Base-by-base conservation (phyloP, 2,113 vertebrate genomes). In the Mobula birostris region DNA sequence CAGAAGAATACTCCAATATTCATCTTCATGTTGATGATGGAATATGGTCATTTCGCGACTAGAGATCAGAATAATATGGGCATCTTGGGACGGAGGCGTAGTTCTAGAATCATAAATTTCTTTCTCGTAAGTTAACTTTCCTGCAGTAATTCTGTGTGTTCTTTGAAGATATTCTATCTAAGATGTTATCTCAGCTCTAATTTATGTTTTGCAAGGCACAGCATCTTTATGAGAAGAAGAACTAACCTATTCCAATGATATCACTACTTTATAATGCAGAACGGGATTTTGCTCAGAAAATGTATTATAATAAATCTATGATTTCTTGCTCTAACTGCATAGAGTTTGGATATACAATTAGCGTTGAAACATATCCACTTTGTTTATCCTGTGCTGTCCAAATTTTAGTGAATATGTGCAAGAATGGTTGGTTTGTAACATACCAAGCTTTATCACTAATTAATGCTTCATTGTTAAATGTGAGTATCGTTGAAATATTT, bases 1-100 rank as follows among this genome's bases (percentile, higher is more conserved):
- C 85, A 66, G 61, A 90, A 32, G n/a, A 66, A 90, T n/a, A 90
- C 29, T 66, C 61, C 61, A 90, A 90, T 90, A 32, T 90, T 66
- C 85, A 32, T 66, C 29, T 90, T 66, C 85, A 66, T 27, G 6
- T 58, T 63, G 29, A 90, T 88, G 61, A 63, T 90, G 29, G 32
- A 90, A n/a, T 29, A 66, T 66, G 2, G 61, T 66, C 3, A 90
- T 90, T 90, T 90, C 14, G 58, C 85, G 66, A 32, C 61, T 32
- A 90, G 85, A 90, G 29, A 66, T n/a, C 61, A 66, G 27, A n/a
- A 1, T 14, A 14, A 27, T 61, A 87, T 14, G 14, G 29, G 85
- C 14, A 90, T n/a, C 61, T 32, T 61, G 85, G 61, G 61, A 90
- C 29, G 12, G 6, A 32, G n/a, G 66, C 19, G n/a, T 68, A 66